Evolutionary conservation across 2,113 vertebrate genomes (phyloP), one percentile per base, ranked within the genome.

Genomic region (Haplochromis vanheusdeni): DNA sequence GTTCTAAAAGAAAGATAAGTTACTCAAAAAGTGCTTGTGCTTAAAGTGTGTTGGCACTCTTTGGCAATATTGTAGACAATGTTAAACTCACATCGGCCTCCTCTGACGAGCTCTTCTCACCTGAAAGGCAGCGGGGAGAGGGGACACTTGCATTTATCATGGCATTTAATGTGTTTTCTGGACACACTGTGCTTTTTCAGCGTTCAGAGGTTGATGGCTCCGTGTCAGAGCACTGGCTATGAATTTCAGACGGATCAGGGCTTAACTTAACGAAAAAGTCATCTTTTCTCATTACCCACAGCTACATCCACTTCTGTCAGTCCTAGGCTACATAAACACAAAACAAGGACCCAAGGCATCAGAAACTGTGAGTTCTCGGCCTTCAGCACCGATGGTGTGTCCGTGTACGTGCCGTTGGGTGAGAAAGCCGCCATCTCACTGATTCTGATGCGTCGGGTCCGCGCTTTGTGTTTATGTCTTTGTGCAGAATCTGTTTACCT

Each of bases 51-150:
- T 52, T 52, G 51, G 51, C 19, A 52, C 19, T 52, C 49, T 52
- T n/a, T 52, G 19, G 51, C 51, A 52, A 21, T 52, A 52, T 19
- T 49, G 16, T 49, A 9, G 47, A 9, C 47, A 49, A 17, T 49
- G 4, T 49, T 9, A 49, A 9, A 49, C 47, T 49, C 1, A 9
- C 6, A 4, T 58, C 0, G 3, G 55, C 55, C 55, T 58, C 55
- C 23, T 16, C 55, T 58, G 55, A 58, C 7, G 7, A 58, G 23
- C 23, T 56, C 54, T 26, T 56, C 54, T 56, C 54, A 3, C 23
- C 12, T 56, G 54, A 56, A 56, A 56, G 2, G 55, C 55, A 60
- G 56, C 8, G 28, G 28, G 28, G 56, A 60, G 56, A 60, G 14
- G 56, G 9, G 2, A 60, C 56, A 19, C 16, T 33, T 60, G 28